Percentiles rank a stretch among this genome's conserved stretches.
These are phyloP conservation scores for Siderastrea siderea DNA, from an alignment of 92 coral and sea anemone species.

Conservation along the genomic window DNA sequence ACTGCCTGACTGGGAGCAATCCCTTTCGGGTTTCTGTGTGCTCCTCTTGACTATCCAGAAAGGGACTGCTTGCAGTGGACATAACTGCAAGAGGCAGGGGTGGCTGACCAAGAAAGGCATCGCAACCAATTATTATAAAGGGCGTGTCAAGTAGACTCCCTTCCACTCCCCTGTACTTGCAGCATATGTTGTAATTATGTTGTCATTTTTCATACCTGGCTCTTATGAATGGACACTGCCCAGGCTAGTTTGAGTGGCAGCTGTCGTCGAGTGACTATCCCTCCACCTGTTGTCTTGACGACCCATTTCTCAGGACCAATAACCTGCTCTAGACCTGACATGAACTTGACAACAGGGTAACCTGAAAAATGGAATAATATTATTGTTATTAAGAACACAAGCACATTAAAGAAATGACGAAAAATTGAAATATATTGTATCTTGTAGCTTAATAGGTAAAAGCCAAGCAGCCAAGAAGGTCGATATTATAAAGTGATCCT, in stretches of 20 bases:
- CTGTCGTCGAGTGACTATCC: slow-evolving; percentile 85
- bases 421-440: background rate
- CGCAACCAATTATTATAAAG: too few relatives aligned
- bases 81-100: too few relatives aligned
- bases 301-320: slow-evolving; percentile 95
- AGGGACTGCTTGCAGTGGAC: too few relatives aligned
- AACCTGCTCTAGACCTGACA: slow-evolving; percentile 86
- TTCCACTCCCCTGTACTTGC: background rate
- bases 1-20: too few relatives aligned
- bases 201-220: slow-evolving; percentile 78
- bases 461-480: too few relatives aligned
- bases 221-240: slow-evolving; percentile 99
- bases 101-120: too few relatives aligned
- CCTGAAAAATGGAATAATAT: slow-evolving; percentile 39
- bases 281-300: slow-evolving; percentile 81
- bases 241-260: slow-evolving; percentile 97
- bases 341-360: slow-evolving; percentile 91
- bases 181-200: background rate
- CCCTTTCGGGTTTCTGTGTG: too few relatives aligned
- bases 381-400: background rate
- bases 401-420: background rate
- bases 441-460: too few relatives aligned
- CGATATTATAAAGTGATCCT: too few relatives aligned
- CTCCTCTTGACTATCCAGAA: too few relatives aligned
- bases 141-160: too few relatives aligned